Evolutionary conservation across 2,888 invertebrate genomes (phyloP).

Genomic region (Mesorhabditis belari): DNA sequence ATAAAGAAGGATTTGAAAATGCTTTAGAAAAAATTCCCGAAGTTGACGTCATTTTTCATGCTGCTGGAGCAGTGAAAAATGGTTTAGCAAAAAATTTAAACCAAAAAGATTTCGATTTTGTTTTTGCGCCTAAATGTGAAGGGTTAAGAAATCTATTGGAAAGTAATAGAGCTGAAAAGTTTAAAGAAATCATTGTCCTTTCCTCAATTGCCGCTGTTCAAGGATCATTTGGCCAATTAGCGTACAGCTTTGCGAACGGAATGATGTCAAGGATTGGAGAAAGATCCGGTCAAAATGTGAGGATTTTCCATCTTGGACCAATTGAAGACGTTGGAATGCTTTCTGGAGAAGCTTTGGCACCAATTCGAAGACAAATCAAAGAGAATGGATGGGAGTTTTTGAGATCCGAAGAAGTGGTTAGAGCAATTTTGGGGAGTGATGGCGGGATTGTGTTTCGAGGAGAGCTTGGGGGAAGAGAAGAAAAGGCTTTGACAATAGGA

Average conservation of each 20-base stretch:
- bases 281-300: constrained; percentile 1
- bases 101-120: constrained; percentile 12
- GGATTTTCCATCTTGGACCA: constrained; percentile 36
- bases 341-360: constrained; percentile 10
- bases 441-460: neutral
- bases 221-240: constrained; percentile 43
- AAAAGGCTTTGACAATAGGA: too few species aligned
- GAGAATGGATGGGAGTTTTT: constrained; percentile 35
- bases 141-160: constrained; percentile 26
- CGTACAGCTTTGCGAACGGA: constrained; percentile 44
- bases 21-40: too few species aligned
- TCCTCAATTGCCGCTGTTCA: constrained; percentile 39
- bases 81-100: constrained; percentile 11
- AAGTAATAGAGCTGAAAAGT: neutral
- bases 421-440: neutral
- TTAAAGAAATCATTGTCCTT: constrained; percentile 15
- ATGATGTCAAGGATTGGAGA: constrained; percentile 27
- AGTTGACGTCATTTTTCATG: constrained; percentile 33
- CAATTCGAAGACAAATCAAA: constrained; percentile 28
- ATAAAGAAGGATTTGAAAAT: too few species aligned
- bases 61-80: constrained; percentile 40
- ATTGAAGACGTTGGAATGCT: constrained; percentile 44
- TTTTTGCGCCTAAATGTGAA: constrained; percentile 27
- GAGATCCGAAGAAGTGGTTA: constrained; percentile 12
- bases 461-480: too few species aligned